Evolutionary conservation across 35 echinoderm and acorn worm species (phyloP), one percentile per base, ranked within the genome.

Genomic region (Eucidaris tribuloides): DNA sequence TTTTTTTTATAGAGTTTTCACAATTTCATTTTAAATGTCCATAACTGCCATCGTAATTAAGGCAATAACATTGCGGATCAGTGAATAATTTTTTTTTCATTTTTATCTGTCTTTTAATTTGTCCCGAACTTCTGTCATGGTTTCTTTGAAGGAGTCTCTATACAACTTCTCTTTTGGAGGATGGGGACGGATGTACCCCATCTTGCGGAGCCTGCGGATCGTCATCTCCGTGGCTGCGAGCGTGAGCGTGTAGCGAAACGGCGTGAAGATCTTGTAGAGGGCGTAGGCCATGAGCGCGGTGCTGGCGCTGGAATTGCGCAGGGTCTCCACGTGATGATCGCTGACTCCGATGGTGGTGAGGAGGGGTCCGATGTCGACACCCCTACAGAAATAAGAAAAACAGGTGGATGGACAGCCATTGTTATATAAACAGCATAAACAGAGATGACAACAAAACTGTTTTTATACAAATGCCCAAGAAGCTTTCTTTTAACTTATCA

Each of bases 211-310:
- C 38, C 59, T 55, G 18, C 94, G 76, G 1, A 97, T 85, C 2
- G 90, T 97, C 33, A 97, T 59, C 76, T 92, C 90, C 1, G 94
- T 97, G 4, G 90, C 90, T 2, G 82, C 94, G 2, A 97, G 68
- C 1, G 94, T 97, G 61, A 97, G 42, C 0, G 94, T 97, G 90
- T 97, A 97, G 15, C 94, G 86, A 29, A 92, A 30, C 18, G 94
- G 94, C 11, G 94, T 97, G 45, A 92, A 88, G 36, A 97, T 89
- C 81, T 97, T 97, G 83, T 97, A 97, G 24, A 97, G 77, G 3
- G 94, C 94, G 57, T 97, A 97, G 11, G 94, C 94, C 83, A 93
- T 89, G 36, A 97, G 63, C 46, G 90, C 83, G 33, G 79, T 86
- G 42, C 94, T 97, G 5, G 94, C 94, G 17, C 70, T 84, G n/a